These are phyloP conservation scores for Heterotilapia buettikoferi DNA, from an alignment of 2,113 vertebrate species.

Conservation along the genomic window DNA sequence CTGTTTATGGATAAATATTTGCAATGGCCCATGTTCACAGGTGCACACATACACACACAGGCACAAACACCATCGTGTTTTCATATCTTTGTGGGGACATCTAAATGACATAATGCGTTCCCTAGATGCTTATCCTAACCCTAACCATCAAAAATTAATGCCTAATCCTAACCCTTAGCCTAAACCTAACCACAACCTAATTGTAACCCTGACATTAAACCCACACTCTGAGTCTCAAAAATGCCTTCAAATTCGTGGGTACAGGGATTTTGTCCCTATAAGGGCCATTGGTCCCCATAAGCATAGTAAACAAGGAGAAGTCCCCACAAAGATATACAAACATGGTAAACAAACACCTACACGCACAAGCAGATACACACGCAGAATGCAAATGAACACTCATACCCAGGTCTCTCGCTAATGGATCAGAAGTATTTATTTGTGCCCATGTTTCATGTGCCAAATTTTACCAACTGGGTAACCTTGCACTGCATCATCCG, in stretches of 20 bases:
- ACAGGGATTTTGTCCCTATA: neutral
- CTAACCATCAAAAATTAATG: neutral
- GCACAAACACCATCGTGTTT: neutral
- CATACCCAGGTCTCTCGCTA: neutral
- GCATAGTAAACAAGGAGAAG: neutral
- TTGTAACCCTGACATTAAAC: neutral
- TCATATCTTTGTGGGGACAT: neutral
- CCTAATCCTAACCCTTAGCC: neutral
- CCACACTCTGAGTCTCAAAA: neutral
- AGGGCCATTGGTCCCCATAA: neutral
- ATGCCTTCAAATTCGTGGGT: rapidly evolving
- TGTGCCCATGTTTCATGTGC: neutral
- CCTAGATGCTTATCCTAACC: neutral
- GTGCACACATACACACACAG: neutral
- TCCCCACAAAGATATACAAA: neutral
- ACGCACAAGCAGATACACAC: neutral
- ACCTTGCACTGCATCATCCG: neutral
- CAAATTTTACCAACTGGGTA: neutral
- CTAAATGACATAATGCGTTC: neutral
- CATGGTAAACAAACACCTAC: neutral
- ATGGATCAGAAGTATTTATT: neutral
- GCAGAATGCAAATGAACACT: neutral
- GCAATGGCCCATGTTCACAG: neutral
- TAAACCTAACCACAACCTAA: neutral
- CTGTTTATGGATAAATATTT: neutral